Evolutionary conservation across 2,888 invertebrate species (phyloP), one percentile per base, ranked within the genome.

Genomic region (Andricus quercusramuli): DNA sequence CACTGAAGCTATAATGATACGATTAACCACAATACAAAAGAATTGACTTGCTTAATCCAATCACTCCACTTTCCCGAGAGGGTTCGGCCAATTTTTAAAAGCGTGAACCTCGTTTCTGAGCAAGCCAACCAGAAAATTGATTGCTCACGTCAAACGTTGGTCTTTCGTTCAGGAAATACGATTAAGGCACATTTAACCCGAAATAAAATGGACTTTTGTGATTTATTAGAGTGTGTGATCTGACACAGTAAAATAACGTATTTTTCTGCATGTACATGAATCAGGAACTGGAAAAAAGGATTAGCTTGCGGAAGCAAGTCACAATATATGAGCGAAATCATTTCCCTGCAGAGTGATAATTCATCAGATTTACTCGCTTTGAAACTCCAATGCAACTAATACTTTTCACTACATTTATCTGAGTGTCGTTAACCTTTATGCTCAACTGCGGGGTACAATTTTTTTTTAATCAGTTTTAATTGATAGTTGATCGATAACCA

Each of bases 21-120:
- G 56, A 56, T 56, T 74, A 74, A 74, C 56, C 56, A 74, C 32
- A 37, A 22, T 56, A 32, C 56, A 74, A 74, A 74, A 74, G 56
- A 74, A 56, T 74, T 74, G 74, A 74, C 51, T 74, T 74, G 56
- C 56, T 74, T 74, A 74, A 74, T 74, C 51, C 74, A 74, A 74
- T 74, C 74, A 22, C n/a, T 74, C 56, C 32, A 56, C 59, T 59
- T 32, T 25, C n/a, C n/a, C n/a, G 51, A 70, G 20, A n/a, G 25
- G 25, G n/a, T 56, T 32, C 15, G 37, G 2, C 17, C 17, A 25
- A 5, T 47, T 68, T 68, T 74, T 13, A n/a, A n/a, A 56, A 56
- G 32, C 20, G 32, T 32, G 9, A 56, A n/a, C n/a, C 22, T 74
- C 32, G 29, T 56, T 56, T 74, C n/a, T 32, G 32, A 59, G 56